These are phyloP conservation scores for Pelusios castaneus DNA, from an alignment of 2,113 vertebrate species.

Conservation along the genomic window DNA sequence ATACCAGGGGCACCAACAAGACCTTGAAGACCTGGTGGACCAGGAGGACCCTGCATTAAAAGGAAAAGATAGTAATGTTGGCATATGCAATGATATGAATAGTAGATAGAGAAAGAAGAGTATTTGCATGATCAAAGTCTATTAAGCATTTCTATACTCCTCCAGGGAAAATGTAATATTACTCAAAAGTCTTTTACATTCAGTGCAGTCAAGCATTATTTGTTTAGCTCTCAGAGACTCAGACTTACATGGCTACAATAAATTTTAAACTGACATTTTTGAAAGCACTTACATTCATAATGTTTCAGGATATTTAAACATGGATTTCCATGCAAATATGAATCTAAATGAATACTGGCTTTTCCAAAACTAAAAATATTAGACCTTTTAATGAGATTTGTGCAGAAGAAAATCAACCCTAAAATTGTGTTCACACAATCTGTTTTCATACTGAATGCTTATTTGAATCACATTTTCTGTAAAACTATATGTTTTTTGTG, in stretches of 20 bases:
- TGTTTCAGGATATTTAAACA: slow-evolving; percentile 22
- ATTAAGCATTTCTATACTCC: not conserved
- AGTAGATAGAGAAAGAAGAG: not conserved
- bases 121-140: not conserved
- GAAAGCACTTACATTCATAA: slow-evolving; percentile 8
- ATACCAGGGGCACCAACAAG: slow-evolving; percentile 94
- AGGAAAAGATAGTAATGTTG: slow-evolving; percentile 16
- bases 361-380: not conserved
- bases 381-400: not conserved
- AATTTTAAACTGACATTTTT: slow-evolving; percentile 31
- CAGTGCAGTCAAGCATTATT: not conserved
- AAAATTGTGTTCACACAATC: not conserved
- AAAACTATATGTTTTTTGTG: not conserved
- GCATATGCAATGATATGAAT: not conserved
- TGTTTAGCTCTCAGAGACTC: not conserved
- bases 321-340: not conserved
- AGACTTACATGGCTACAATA: not conserved
- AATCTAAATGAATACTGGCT: not conserved
- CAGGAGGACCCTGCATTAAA: slow-evolving; percentile 89
- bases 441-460: not conserved
- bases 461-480: not conserved
- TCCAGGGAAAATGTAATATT: not conserved
- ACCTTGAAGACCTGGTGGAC: slow-evolving; percentile 94
- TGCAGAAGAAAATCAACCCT: not conserved
- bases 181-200: slow-evolving; percentile 16